Conservation (phyloP, 2,797 vertebrate genomes). For the Smutsia gigantea region DNA sequence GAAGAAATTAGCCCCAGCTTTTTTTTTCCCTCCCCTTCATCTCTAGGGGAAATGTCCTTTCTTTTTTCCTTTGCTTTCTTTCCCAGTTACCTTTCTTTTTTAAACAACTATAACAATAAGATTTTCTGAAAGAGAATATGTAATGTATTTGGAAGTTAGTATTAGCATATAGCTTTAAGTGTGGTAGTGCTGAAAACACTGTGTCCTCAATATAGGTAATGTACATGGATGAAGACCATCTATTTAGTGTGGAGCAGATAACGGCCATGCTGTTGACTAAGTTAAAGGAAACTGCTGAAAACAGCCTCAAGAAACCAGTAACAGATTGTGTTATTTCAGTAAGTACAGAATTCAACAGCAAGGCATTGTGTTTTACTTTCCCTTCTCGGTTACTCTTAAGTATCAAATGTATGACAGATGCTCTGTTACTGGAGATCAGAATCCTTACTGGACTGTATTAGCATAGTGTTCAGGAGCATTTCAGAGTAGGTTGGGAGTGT, state of each 20-base stretch:
- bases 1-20: not conserved
- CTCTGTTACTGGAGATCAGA: not conserved
- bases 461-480: not conserved
- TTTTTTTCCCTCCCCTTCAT: not conserved
- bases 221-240: slow-evolving; percentile 89
- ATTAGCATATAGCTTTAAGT: not conserved
- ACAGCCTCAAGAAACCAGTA: slow-evolving; percentile 89
- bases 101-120: not conserved
- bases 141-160: not conserved
- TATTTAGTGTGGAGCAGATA: slow-evolving; percentile 89
- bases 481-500: not conserved
- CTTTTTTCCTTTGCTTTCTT: not conserved
- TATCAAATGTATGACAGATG: not conserved
- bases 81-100: too few relatives aligned
- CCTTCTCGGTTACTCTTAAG: not conserved
- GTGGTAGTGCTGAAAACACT: fast-evolving
- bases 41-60: not conserved
- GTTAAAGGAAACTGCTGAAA: slow-evolving; percentile 90
- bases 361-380: not conserved
- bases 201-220: slow-evolving; percentile 84
- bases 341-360: slow-evolving; percentile 78
- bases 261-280: slow-evolving; percentile 91
- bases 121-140: not conserved
- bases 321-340: slow-evolving; percentile 92
- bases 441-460: not conserved